A percentile compares a stretch with the other conserved stretches of the same genome.
Evolutionary conservation across 1,140 invertebrate species (phyloP).

Genomic region (Euwallacea fornicatus): DNA sequence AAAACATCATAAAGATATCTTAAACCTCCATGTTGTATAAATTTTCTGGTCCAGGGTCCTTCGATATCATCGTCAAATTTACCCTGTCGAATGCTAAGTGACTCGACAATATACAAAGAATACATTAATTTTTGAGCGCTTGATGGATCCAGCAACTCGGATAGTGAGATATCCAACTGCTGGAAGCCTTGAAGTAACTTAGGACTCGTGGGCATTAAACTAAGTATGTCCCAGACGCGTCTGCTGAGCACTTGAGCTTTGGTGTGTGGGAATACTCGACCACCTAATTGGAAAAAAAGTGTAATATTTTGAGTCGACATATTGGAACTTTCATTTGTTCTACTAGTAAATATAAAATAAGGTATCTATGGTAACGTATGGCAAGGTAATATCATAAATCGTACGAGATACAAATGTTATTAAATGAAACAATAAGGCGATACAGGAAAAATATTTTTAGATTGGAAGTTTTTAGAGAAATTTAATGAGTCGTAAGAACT

Average conservation of each 20-base stretch:
- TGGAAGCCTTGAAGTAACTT: constrained; percentile 82
- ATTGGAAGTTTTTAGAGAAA: too few relatives aligned
- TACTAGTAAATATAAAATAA: not conserved
- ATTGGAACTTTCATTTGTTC: too few relatives aligned
- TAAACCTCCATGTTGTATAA: constrained; percentile 84
- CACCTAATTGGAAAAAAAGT: constrained; percentile 53
- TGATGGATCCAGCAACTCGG: constrained; percentile 78
- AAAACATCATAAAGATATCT: constrained; percentile 90
- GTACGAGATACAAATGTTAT: too few relatives aligned
- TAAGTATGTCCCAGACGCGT: constrained; percentile 91
- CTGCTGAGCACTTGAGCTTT: constrained; percentile 89
- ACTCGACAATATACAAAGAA: constrained; percentile 88
- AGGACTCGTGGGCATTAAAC: constrained; percentile 86
- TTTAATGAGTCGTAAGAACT: too few relatives aligned
- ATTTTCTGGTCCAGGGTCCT: constrained; percentile 70
- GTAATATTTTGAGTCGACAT: too few relatives aligned
- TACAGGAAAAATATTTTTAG: too few relatives aligned
- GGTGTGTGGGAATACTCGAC: constrained; percentile 69
- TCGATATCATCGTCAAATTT: constrained; percentile 42
- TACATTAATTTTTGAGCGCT: constrained; percentile 95
- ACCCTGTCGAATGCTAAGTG: constrained; percentile 52
- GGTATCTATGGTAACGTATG: too few relatives aligned
- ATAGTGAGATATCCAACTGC: constrained; percentile 65
- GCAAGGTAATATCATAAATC: too few relatives aligned
- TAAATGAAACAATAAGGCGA: too few relatives aligned